Percentiles rank a stretch among this genome's conserved stretches.
These are phyloP conservation scores for Tetrax tetrax DNA, from an alignment of 2,113 vertebrate genomes.

Conservation along the genomic window DNA sequence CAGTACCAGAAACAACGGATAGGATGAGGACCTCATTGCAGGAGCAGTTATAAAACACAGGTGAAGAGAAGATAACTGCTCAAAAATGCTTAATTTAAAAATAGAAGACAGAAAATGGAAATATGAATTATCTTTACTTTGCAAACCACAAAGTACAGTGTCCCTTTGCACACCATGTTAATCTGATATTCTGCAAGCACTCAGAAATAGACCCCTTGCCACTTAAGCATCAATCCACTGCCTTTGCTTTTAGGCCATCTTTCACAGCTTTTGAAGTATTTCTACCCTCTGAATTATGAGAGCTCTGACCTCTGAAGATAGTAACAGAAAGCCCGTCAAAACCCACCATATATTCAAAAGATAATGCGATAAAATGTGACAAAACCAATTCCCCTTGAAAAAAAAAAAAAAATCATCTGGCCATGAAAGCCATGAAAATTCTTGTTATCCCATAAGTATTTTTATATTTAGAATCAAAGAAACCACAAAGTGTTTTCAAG, in stretches of 20 bases:
- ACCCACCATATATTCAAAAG: background rate
- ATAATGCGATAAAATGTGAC: background rate
- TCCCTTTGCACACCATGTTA: background rate
- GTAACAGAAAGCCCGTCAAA: background rate
- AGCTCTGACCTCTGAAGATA: background rate
- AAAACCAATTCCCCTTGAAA: background rate
- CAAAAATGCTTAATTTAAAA: background rate
- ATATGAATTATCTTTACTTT: background rate
- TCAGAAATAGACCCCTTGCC: background rate
- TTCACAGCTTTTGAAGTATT: background rate
- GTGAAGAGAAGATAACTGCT: background rate
- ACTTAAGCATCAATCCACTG: background rate
- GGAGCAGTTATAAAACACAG: background rate
- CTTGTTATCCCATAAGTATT: background rate
- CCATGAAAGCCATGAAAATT: background rate
- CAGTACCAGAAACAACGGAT: background rate
- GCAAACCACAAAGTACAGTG: background rate
- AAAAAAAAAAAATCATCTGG: background rate
- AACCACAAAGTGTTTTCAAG: background rate
- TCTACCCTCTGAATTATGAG: background rate
- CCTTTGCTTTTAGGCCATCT: background rate
- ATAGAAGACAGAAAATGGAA: background rate
- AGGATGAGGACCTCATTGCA: background rate
- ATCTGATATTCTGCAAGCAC: background rate
- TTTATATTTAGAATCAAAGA: background rate